A percentile compares a stretch with the other conserved stretches of the same genome.
phyloP scores from a whole-genome alignment of 2,797 vertebrate species.

The Allobates femoralis region DNA sequence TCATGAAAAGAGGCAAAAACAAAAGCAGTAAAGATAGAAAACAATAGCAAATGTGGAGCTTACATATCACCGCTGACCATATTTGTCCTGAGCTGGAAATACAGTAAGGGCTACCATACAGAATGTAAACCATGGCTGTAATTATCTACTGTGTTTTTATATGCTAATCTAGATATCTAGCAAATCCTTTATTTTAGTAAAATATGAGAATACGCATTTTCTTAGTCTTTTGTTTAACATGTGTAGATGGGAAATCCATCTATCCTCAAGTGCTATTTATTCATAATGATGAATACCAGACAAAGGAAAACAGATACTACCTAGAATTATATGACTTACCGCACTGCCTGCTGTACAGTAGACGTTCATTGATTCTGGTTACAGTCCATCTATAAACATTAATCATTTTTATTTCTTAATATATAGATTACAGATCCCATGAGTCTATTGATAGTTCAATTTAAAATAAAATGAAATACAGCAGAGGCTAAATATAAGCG shows the following conservation, averaged over 20 bases:
- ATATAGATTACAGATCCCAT: conserved; percentile 7
- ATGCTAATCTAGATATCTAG: background rate
- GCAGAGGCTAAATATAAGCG: background rate
- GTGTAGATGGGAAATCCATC: background rate
- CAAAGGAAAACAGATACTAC: background rate
- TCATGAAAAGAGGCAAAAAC: conserved; percentile 29
- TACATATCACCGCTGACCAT: conserved; percentile 26
- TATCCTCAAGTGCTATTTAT: background rate
- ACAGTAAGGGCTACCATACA: conserved; percentile 3
- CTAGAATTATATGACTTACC: background rate
- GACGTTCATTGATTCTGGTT: background rate
- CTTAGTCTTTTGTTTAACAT: background rate
- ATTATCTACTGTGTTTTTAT: background rate
- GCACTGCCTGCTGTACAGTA: background rate
- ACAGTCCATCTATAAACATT: background rate
- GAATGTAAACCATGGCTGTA: background rate
- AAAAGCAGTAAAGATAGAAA: background rate
- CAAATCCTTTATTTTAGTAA: background rate
- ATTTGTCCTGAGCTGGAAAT: conserved; percentile 19
- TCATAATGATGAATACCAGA: background rate
- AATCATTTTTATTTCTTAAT: conserved; percentile 22
- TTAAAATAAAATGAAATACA: background rate
- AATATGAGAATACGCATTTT: background rate
- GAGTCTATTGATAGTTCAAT: background rate
- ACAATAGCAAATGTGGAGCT: background rate